These are phyloP conservation scores for Tetranychus urticae DNA, from an alignment of 1,140 invertebrate genomes.

Conservation along the genomic window DNA sequence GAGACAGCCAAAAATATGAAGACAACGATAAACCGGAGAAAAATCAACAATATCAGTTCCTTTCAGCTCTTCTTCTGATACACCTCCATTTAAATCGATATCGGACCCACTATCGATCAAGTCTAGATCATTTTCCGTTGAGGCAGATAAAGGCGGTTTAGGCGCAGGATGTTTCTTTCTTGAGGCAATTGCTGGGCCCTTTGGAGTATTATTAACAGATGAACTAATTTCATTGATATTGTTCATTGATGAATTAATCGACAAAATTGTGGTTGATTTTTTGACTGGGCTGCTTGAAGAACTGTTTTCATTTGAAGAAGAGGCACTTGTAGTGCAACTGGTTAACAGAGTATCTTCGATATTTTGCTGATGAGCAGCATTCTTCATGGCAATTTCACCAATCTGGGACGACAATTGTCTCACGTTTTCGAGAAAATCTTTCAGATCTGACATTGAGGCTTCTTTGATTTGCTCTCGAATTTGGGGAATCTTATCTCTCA, in stretches of 20 bases:
- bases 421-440: slow-evolving; percentile 92
- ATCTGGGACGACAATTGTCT: slow-evolving; percentile 78
- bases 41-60: slow-evolving; percentile 94
- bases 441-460: slow-evolving; percentile 81
- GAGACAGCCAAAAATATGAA: slow-evolving; percentile 52
- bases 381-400: slow-evolving; percentile 73
- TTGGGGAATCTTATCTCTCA: slow-evolving; percentile 54
- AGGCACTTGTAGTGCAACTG: no score
- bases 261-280: no score
- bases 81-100: neutral
- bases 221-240: no score
- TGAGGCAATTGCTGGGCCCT: no score
- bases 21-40: slow-evolving; percentile 84
- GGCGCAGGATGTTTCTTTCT: no score
- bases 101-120: no score
- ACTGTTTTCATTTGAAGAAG: no score
- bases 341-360: neutral
- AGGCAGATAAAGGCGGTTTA: no score
- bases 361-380: slow-evolving; percentile 28
- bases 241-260: no score
- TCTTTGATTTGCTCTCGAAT: slow-evolving; percentile 78
- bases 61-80: slow-evolving; percentile 44
- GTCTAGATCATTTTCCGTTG: no score
- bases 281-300: no score
- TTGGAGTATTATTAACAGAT: no score